Conservation (phyloP, 2,113 vertebrate genomes). For the Leucoraja erinaceus region DNA sequence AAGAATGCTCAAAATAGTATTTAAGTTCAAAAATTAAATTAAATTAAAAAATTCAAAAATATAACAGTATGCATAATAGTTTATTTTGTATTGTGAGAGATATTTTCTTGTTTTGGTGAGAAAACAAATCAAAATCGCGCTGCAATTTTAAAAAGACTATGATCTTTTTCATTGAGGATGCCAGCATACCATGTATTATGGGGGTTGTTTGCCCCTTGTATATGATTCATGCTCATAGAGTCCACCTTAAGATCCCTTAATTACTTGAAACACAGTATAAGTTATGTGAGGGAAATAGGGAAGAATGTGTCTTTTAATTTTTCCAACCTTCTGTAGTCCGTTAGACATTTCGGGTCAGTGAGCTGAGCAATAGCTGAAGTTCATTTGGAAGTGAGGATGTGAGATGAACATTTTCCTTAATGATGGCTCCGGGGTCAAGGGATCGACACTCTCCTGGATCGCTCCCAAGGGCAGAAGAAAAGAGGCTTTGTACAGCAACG, state of each 20-base stretch:
- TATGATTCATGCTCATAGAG: background rate
- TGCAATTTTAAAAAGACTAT: background rate
- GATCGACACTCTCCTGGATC: slow-evolving; percentile 68
- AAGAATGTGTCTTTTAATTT: background rate
- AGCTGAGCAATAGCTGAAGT: slow-evolving; percentile 61
- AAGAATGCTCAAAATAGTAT: background rate
- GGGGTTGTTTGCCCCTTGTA: background rate
- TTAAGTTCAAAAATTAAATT: background rate
- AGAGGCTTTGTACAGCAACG: slow-evolving; percentile 66
- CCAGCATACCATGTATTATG: background rate
- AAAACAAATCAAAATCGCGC: background rate
- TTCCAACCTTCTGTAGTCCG: slow-evolving; percentile 51
- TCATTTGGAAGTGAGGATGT: slow-evolving; percentile 62
- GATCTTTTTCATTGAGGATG: background rate
- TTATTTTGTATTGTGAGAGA: background rate
- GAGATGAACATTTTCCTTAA: slow-evolving; percentile 63
- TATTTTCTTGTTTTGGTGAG: background rate
- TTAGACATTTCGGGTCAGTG: slow-evolving; percentile 61
- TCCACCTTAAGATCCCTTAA: background rate
- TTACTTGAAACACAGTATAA: background rate
- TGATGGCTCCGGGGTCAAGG: slow-evolving; percentile 58
- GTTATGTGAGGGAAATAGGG: slow-evolving; percentile 2
- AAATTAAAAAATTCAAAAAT: background rate
- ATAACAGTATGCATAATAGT: too few species aligned
- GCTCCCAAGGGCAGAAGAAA: slow-evolving; percentile 65